A percentile compares a stretch with the other conserved stretches of the same genome.
These are phyloP conservation scores for Rhinichthys osculus DNA, from an alignment of 2,797 vertebrate species.

Conservation along the genomic window DNA sequence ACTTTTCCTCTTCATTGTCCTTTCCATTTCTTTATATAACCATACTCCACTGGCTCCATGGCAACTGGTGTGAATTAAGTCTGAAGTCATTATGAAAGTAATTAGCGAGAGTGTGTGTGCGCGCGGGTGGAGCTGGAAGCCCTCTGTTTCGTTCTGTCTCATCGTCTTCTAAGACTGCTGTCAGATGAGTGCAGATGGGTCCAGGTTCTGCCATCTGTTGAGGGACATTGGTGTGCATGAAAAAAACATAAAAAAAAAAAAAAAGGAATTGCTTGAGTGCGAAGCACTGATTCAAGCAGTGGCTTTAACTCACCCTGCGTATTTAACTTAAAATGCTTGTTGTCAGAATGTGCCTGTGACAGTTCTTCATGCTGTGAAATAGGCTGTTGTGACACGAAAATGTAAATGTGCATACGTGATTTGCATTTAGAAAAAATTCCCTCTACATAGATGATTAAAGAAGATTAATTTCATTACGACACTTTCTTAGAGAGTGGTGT, in stretches of 20 bases:
- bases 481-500: neutral
- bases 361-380: neutral
- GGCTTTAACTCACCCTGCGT: neutral
- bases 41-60: conserved; percentile 17
- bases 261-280: neutral
- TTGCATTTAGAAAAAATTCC: conserved; percentile 36
- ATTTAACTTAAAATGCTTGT: conserved; percentile 37
- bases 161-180: conserved; percentile 29
- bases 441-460: conserved; percentile 19
- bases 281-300: neutral
- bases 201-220: conserved; percentile 47
- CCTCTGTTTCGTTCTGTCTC: conserved; percentile 24
- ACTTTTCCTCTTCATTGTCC: conserved; percentile 28
- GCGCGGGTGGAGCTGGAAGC: conserved; percentile 16
- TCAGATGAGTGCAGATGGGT: conserved; percentile 42
- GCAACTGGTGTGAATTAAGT: conserved; percentile 51
- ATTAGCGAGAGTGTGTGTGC: conserved; percentile 8
- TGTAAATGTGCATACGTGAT: conserved; percentile 36
- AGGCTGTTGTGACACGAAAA: conserved; percentile 28
- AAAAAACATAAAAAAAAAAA: neutral
- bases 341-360: conserved; percentile 13
- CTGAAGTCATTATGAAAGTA: conserved; percentile 50
- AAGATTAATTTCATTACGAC: neutral
- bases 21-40: conserved; percentile 35
- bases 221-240: conserved; percentile 37